Percentiles rank a stretch among this genome's conserved stretches.
Conservation (phyloP, 2,888 invertebrate species). For the Hydrotaea cyrtoneurina region DNA sequence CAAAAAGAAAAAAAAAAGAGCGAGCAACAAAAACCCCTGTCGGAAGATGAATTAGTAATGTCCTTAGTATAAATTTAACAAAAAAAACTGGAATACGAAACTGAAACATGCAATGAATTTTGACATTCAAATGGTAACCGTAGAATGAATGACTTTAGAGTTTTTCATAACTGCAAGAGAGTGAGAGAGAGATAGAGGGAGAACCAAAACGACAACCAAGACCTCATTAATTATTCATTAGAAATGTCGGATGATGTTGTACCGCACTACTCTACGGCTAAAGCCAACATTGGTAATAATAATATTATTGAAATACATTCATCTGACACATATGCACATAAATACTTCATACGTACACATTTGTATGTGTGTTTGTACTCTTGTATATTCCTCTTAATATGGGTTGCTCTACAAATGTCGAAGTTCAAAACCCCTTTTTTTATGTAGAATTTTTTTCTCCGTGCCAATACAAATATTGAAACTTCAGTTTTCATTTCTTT, state of each 20-base stretch:
- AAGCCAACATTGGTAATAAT: slow-evolving; percentile 25
- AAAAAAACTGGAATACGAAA: not conserved
- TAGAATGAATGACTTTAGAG: not conserved
- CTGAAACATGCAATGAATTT: slow-evolving; percentile 3
- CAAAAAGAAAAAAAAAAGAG: not conserved
- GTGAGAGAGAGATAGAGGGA: not conserved
- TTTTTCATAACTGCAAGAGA: not conserved
- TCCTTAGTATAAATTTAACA: not conserved
- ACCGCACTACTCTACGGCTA: not conserved
- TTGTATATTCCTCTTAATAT: not conserved
- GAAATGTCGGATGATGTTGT: slow-evolving; percentile 27
- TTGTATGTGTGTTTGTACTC: not conserved
- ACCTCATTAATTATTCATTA: slow-evolving; percentile 56
- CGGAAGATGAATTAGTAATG: slow-evolving; percentile 11
- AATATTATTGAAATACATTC: slow-evolving; percentile 41
- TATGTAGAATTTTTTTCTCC: too few species aligned
- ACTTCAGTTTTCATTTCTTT: slow-evolving; percentile 21
- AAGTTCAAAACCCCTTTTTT: too few species aligned
- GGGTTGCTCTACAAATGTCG: not conserved
- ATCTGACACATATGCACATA: not conserved
- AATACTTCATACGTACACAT: not conserved
- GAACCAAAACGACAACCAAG: slow-evolving; percentile 7
- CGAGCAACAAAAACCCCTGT: not conserved
- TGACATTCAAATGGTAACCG: slow-evolving; percentile 15
- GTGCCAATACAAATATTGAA: slow-evolving; percentile 1